These are phyloP conservation scores for Caenorhabditis becei DNA, from an alignment of 2,888 invertebrate species.

Conservation along the genomic window DNA sequence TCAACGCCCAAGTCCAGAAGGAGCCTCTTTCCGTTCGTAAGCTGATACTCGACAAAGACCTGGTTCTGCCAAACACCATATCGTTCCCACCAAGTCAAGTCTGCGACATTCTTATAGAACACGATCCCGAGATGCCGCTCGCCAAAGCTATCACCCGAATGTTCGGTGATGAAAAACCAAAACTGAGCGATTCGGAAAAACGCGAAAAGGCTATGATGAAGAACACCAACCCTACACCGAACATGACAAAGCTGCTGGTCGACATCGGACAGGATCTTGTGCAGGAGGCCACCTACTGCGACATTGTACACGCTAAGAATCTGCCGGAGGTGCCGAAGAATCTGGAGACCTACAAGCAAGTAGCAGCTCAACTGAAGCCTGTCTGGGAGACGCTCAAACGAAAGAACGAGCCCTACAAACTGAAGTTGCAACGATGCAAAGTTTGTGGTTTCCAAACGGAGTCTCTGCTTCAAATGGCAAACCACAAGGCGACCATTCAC, in stretches of 20 bases:
- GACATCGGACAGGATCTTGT: slow-evolving; percentile 81
- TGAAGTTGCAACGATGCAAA: slow-evolving; percentile 69
- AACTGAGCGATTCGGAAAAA: slow-evolving; percentile 76
- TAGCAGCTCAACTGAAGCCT: slow-evolving; percentile 80
- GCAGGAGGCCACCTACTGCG: slow-evolving; percentile 80
- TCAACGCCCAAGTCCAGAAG: slow-evolving; percentile 78
- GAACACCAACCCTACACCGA: slow-evolving; percentile 69
- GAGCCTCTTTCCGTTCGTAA: slow-evolving; percentile 78
- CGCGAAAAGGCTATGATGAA: slow-evolving; percentile 73
- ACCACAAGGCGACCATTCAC: slow-evolving; percentile 75
- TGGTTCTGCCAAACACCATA: slow-evolving; percentile 80
- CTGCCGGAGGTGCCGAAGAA: slow-evolving; percentile 80
- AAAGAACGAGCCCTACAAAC: slow-evolving; percentile 78
- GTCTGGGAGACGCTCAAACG: slow-evolving; percentile 78
- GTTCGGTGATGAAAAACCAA: slow-evolving; percentile 78
- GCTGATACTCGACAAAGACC: slow-evolving; percentile 79
- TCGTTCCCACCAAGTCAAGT: slow-evolving; percentile 80
- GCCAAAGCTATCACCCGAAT: slow-evolving; percentile 74
- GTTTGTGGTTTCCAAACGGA: slow-evolving; percentile 80
- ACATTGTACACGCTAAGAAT: slow-evolving; percentile 80
- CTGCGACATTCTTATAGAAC: slow-evolving; percentile 80
- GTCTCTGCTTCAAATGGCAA: slow-evolving; percentile 68
- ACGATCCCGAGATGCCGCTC: slow-evolving; percentile 78
- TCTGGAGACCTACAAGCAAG: slow-evolving; percentile 80
- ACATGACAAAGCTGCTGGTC: slow-evolving; percentile 78